These are phyloP conservation scores for Ia io DNA, from an alignment of 2,113 vertebrate species.

Conservation along the genomic window DNA sequence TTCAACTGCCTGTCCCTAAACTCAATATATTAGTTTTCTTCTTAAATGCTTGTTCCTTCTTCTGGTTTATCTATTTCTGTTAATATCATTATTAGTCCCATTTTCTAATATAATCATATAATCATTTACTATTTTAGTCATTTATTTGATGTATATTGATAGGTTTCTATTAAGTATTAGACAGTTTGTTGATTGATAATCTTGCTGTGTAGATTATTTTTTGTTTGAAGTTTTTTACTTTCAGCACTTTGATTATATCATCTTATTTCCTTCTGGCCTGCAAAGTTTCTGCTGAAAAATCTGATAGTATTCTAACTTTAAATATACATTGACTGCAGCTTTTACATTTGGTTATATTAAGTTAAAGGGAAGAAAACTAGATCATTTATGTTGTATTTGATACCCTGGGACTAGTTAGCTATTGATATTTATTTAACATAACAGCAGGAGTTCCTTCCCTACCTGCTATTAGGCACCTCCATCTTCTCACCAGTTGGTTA, in stretches of 20 bases:
- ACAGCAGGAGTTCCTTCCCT: not conserved
- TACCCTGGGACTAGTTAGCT: not conserved
- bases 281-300: not conserved
- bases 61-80: slow-evolving; percentile 1
- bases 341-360: slow-evolving; percentile 33
- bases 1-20: not conserved
- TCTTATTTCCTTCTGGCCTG: not conserved
- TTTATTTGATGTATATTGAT: not conserved
- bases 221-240: not conserved
- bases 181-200: not conserved
- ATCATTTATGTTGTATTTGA: not conserved
- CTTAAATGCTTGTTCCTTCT: not conserved
- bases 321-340: not conserved
- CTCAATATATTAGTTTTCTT: not conserved
- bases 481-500: not conserved
- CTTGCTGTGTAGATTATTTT: not conserved
- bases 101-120: not conserved
- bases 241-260: not conserved
- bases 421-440: slow-evolving; percentile 8
- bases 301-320: not conserved
- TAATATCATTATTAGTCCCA: not conserved
- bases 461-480: not conserved
- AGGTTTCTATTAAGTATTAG: not conserved
- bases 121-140: not conserved
- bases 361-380: not conserved